A percentile compares a stretch with the other conserved stretches of the same genome.
phyloP scores from a whole-genome alignment of 2,888 invertebrate species.

The Nymphalis polychloros region DNA sequence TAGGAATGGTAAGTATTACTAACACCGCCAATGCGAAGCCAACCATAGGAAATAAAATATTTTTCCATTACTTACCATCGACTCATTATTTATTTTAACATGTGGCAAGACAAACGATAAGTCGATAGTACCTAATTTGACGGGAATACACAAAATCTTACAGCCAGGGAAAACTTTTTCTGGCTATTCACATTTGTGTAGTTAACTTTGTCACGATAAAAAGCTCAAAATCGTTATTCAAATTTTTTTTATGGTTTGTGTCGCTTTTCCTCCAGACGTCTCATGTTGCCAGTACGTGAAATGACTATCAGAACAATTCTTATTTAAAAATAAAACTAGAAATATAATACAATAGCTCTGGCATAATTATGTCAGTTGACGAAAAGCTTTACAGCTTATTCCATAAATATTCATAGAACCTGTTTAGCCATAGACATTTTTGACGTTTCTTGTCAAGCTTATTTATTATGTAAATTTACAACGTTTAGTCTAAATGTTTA shows the following conservation, averaged over 20 bases:
- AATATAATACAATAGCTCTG: constrained; percentile 15
- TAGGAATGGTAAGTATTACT: too few species aligned
- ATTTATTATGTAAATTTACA: constrained; percentile 32
- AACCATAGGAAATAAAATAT: too few species aligned
- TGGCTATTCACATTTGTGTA: too few species aligned
- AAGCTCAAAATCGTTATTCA: neutral
- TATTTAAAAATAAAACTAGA: neutral
- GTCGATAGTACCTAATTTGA: too few species aligned
- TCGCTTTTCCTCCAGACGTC: neutral
- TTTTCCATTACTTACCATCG: too few species aligned
- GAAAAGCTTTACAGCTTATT: constrained; percentile 12
- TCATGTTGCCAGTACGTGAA: neutral
- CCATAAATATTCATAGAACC: constrained; percentile 34
- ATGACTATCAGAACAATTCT: neutral
- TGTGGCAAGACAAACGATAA: too few species aligned
- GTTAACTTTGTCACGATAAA: too few species aligned
- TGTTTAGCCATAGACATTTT: constrained; percentile 20
- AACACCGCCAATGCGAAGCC: too few species aligned
- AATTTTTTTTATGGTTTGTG: neutral
- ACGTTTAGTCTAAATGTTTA: constrained; percentile 4
- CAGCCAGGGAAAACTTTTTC: too few species aligned
- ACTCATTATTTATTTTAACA: too few species aligned
- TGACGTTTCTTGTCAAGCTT: constrained; percentile 31
- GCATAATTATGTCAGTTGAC: constrained; percentile 11
- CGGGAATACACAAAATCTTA: too few species aligned